Evolutionary conservation across 1,140 invertebrate genomes (phyloP), one percentile per base, ranked within the genome.

Genomic region (Drosophila cardini): DNA sequence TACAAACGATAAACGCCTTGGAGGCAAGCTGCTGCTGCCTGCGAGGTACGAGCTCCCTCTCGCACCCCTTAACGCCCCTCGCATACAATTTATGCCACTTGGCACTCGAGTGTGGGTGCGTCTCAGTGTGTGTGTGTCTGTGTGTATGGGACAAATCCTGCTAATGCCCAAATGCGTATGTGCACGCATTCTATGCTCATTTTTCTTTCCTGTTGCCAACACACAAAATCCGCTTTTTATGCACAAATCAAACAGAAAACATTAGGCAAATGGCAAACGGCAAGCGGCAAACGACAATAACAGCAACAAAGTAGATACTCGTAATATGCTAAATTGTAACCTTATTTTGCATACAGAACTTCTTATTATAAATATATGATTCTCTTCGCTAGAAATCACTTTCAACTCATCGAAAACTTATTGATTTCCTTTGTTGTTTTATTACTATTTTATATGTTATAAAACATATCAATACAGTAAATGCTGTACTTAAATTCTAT

Each of bases 1-100:
- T 89, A 83, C 83, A 87, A 89, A 87, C 83, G 83, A 87, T 87
- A 87, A 87, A 87, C 84, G 83, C 79, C 84, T 89, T 77, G 84
- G 84, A 79, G 83, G 80, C 83, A 87, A 87, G 83, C 84, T 87
- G 83, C 82, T 76, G 62, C 71, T 75, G 18, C 43, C 4, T 32
- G 6, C 38, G 38, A 40, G 38, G 38, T 40, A 40, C 9, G 38
- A 40, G 10, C 15, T 21, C 30, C 32, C 32, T 21, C 10, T 36
- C 16, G 7, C 52, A 16, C 40, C 34, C 34, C 40, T 55, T 55
- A 53, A 53, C 11, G 18, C 8, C 26, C 9, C 50, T 70, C 45
- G 48, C 71, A 61, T 52, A 87, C 83, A 82, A 87, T 87, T 87
- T 85, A 86, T 87, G 83, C 76, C 83, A 68, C 63, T 87, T 82